phyloP scores from a whole-genome alignment of 2,888 invertebrate genomes.

The Himalopsyche kuldschensis region DNA sequence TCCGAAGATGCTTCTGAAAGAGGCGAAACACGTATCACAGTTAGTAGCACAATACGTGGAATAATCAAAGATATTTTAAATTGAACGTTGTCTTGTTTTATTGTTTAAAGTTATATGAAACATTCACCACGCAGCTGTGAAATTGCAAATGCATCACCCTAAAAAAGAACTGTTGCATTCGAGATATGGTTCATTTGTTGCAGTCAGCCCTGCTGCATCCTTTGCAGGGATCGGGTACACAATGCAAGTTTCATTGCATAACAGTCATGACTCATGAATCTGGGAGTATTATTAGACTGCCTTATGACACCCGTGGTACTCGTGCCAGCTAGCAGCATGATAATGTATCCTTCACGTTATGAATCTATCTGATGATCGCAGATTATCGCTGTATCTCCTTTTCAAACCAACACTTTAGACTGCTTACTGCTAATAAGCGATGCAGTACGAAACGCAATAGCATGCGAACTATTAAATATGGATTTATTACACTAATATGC shows the following conservation, averaged over 20 bases:
- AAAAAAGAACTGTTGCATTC: too few relatives aligned
- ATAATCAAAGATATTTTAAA: too few relatives aligned
- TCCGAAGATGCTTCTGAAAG: too few relatives aligned
- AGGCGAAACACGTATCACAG: too few relatives aligned
- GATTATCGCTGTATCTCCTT: background rate
- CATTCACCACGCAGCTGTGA: too few relatives aligned
- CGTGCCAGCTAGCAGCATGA: background rate
- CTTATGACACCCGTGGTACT: background rate
- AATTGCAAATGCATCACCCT: too few relatives aligned
- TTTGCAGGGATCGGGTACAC: background rate
- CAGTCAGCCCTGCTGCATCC: slow-evolving; percentile 13
- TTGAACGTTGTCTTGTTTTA: too few relatives aligned
- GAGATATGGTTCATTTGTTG: background rate
- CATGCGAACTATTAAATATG: background rate
- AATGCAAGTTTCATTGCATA: slow-evolving; percentile 20
- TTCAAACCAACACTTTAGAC: background rate
- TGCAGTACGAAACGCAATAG: background rate
- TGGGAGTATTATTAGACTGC: slow-evolving; percentile 24
- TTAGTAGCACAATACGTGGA: too few relatives aligned
- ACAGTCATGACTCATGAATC: slow-evolving; percentile 11
- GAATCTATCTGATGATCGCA: slow-evolving; percentile 9
- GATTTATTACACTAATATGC: too few relatives aligned
- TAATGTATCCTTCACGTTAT: slow-evolving; percentile 14
- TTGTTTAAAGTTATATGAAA: too few relatives aligned
- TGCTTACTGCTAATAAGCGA: background rate